Percentiles rank a stretch among this genome's conserved stretches.
Conservation (phyloP, 2,888 invertebrate genomes). For the Vannuccia rotundouncinata region DNA sequence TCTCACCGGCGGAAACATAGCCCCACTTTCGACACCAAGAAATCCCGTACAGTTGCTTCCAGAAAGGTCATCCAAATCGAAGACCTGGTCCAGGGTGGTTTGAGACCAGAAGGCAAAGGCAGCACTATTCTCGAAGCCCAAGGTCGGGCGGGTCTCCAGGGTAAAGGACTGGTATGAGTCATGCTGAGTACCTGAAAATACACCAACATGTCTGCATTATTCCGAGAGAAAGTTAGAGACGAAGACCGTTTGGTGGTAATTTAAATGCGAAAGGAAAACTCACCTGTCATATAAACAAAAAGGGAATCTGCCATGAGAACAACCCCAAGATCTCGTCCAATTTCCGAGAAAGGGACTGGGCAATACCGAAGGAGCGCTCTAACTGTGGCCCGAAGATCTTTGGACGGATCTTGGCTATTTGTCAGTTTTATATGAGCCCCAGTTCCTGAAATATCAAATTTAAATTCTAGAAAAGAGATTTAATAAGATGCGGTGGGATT, state of each 20-base stretch:
- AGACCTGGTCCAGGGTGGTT: conserved; percentile 42
- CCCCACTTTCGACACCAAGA: not conserved
- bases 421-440: not conserved
- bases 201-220: no score
- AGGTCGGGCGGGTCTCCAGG: not conserved
- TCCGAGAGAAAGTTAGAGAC: no score
- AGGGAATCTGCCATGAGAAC: conserved; percentile 42
- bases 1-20: not conserved
- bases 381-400: conserved; percentile 42
- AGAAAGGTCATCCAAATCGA: conserved; percentile 39
- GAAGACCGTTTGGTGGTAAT: no score
- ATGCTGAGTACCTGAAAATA: conserved; percentile 8
- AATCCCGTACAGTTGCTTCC: not conserved
- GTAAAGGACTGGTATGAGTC: not conserved
- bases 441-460: conserved; percentile 5
- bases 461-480: no score
- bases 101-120: conserved; percentile 40
- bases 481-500: no score
- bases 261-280: no score
- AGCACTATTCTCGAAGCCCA: conserved; percentile 12
- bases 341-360: conserved; percentile 44
- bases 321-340: conserved; percentile 44
- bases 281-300: conserved; percentile 44
- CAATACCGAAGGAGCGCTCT: conserved; percentile 43
- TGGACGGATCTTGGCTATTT: conserved; percentile 33